Evolutionary conservation across 2,888 invertebrate species (phyloP), one percentile per base, ranked within the genome.

Genomic region (Trachelus troglodyta): DNA sequence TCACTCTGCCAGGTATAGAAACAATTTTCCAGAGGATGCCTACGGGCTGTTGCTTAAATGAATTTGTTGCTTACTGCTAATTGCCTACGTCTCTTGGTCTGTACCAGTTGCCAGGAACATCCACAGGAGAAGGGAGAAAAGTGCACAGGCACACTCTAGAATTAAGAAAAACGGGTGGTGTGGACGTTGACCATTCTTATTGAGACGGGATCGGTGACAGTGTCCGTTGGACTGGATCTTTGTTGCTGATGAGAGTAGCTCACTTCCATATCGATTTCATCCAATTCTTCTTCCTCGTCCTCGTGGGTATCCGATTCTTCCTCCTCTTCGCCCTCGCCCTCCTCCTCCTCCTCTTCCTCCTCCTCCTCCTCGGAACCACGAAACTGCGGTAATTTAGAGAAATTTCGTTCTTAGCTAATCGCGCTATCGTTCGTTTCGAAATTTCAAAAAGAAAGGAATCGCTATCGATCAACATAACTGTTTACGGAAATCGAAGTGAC

Each of bases 181-280:
- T 87, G 87, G 71, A 88, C 81, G 71, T 71, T 71, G 84, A 91
- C 89, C 89, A 91, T 90, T 85, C 91, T 87, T 76, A 91, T 90
- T 76, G 90, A 89, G 69, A 88, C 89, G 35, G 90, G 90, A 85
- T 91, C 90, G 68, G 89, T 88, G 76, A 87, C 88, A 56, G 88
- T 87, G 77, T 90, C 89, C 31, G 89, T 89, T 73, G 90, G 91
- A 83, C 90, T 90, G 68, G 90, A 89, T 85, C 89, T 88, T 82
- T 89, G 91, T 81, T 89, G 90, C 80, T 89, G 91, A 85, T 90
- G 90, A 34, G 91, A 85, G 80, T 89, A 91, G 85, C 91, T 91
- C 77, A 91, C 91, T 88, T 91, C 91, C 91, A 91, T 91, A 79
- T 91, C 91, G 77, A 91, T 90, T 84, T 91, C 91, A 80, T 91